Evolutionary conservation across 2,888 invertebrate genomes (phyloP), one percentile per base, ranked within the genome.

Genomic region (Nomada lathburiana): DNA sequence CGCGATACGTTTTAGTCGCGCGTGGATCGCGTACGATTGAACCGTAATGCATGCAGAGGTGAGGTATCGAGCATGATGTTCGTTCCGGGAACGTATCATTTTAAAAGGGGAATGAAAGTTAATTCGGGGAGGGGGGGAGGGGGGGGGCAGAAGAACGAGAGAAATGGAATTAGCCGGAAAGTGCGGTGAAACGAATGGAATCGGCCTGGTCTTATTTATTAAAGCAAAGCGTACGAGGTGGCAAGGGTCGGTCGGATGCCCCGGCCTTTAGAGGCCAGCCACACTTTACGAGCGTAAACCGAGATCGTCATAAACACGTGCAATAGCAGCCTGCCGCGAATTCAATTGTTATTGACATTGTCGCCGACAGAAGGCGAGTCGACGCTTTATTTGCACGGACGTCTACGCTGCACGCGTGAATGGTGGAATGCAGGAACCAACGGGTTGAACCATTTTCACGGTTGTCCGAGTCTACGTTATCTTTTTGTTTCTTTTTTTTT

Each of bases 221-320:
- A 84, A 88, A 83, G 74, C 80, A 83, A 86, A 82, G 74, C 80
- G 71, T 65, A 62, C 70, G 73, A 71, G 82, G 70, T 52, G 60
- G 60, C 80, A 75, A 76, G 67, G 76, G 80, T 82, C 72, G 72
- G 78, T 75, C 70, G 86, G 76, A 70, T 77, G 79, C 80, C 74
- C 69, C 70, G 69, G 80, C 88, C 83, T 84, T 85, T 82, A 80
- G 77, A 84, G 83, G 84, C 69, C 76, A 82, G 86, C 79, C 76
- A 82, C 82, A 82, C 88, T 88, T 89, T 89, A 88, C 86, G 85
- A 88, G 81, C 86, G 77, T 67, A 75, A 80, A 69, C 88, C 75
- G 79, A 80, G 88, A 90, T 89, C 86, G 88, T 90, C 89, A 83
- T 90, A 90, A 89, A 90, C 86, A 88, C 89, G 85, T 84, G 88